Evolutionary conservation across 2,113 vertebrate genomes (phyloP), one percentile per base, ranked within the genome.

Genomic region (Psittacara wagleri): DNA sequence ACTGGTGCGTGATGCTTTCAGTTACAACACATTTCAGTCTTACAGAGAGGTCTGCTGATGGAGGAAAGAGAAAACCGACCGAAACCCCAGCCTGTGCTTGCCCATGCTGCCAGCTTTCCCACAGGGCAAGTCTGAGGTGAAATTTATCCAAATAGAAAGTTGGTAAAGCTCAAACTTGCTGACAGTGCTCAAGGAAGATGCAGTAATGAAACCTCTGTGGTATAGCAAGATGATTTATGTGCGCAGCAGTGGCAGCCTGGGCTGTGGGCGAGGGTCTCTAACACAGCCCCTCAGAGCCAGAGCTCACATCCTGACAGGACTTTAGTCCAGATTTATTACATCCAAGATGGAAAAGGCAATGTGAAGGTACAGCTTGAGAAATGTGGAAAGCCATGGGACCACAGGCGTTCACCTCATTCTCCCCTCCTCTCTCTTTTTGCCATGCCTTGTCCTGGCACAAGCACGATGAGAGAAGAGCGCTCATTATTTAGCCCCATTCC

Each of bases 361-460:
- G 27, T 9, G 35, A 54, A 55, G 31, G 44, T 6, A 52, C 10
- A 52, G 43, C 14, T 22, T 35, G 52, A 79, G 73, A 24, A 41
- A 27, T 13, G 4, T 5, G 51, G 39, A 39, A n/a, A 0, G 2
- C 52, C 14, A 2, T 1, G 23, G 46, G 44, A 37, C 51, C 46
- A 33, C 44, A 67, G 73, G 29, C 11, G 11, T 15, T 28, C 6
- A 3, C 18, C 61, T 35, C 57, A 23, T 23, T 59, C 33, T 57
- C 55, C 33, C 7, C 55, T 33, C 3, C 0, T 15, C 17, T 46
- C 57, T 43, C 33, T 46, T 46, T 51, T 54, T 19, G 11, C 73
- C 57, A 4, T 20, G 37, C 25, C 52, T 61, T 16, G n/a, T 18
- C 44, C 66, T 83, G 70, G 78, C 49, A 54, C 41, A 61, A 35